phyloP scores from a whole-genome alignment of 2,888 invertebrate genomes.

The Nematopogon swammerdamellus region DNA sequence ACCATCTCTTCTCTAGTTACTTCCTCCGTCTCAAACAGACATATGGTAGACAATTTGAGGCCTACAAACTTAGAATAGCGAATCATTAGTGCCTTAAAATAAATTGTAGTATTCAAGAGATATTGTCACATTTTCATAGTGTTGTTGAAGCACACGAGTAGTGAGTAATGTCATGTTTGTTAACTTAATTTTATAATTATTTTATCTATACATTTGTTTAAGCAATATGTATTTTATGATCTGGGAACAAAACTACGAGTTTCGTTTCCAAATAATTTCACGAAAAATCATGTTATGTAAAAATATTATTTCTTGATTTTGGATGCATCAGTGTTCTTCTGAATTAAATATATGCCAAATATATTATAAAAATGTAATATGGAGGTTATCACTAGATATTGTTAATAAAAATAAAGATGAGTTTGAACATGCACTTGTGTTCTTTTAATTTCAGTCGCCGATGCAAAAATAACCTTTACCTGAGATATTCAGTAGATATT shows the following conservation, averaged over 20 bases:
- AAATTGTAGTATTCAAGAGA: conserved; percentile 4
- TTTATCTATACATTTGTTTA: neutral
- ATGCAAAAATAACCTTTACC: no score
- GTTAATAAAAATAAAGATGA: conserved; percentile 50
- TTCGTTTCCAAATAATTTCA: neutral
- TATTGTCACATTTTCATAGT: conserved; percentile 6
- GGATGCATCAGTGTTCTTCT: neutral
- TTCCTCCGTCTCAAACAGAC: no score
- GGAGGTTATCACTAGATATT: conserved; percentile 22
- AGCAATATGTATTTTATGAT: neutral
- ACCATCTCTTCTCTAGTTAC: no score
- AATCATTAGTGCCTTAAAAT: conserved; percentile 2
- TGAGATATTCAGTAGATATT: no score
- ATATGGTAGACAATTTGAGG: no score
- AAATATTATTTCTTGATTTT: neutral
- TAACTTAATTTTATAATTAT: neutral
- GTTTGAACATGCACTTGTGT: conserved; percentile 19
- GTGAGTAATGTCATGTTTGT: neutral
- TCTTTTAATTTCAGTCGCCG: no score
- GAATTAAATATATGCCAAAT: conserved; percentile 48
- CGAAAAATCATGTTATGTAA: neutral
- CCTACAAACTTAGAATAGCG: neutral
- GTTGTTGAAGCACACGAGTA: no score
- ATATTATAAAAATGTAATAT: conserved; percentile 48
- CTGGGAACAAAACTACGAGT: neutral